These are phyloP conservation scores for Chrysolina americana DNA, from an alignment of 2,888 invertebrate species.

Conservation along the genomic window DNA sequence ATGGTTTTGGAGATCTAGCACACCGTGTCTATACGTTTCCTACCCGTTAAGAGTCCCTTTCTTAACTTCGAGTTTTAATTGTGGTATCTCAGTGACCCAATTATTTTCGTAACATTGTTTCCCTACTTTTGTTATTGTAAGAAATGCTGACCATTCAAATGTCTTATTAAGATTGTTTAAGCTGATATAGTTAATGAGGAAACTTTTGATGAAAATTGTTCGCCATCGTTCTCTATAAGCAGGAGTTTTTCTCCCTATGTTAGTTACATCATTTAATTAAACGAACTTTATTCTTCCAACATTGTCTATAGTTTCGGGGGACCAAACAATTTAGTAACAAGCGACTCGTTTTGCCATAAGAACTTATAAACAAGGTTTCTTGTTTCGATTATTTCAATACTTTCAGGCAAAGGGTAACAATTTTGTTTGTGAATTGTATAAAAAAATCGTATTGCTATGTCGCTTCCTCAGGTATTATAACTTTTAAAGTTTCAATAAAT, in stretches of 20 bases:
- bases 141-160: slow-evolving; percentile 47
- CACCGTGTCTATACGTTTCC: not conserved
- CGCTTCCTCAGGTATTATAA: no score
- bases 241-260: slow-evolving; percentile 25
- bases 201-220: slow-evolving; percentile 50
- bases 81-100: slow-evolving; percentile 25
- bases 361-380: not conserved
- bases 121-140: slow-evolving; percentile 34
- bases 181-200: slow-evolving; percentile 49
- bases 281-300: slow-evolving; percentile 30
- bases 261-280: slow-evolving; percentile 38
- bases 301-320: slow-evolving; percentile 26
- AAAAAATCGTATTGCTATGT: no score
- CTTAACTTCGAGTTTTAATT: slow-evolving; percentile 1
- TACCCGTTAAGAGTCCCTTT: not conserved
- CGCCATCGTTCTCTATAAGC: slow-evolving; percentile 42
- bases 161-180: slow-evolving; percentile 47
- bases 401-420: not conserved
- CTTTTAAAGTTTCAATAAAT: no score
- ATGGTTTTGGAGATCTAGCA: not conserved
- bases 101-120: slow-evolving; percentile 32
- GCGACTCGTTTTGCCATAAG: not conserved
- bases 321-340: slow-evolving; percentile 23
- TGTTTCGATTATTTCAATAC: not conserved
- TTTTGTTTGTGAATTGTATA: not conserved